A percentile compares a stretch with the other conserved stretches of the same genome.
Evolutionary conservation across 2,113 vertebrate genomes (phyloP).

Genomic region (Myiagra hebetior): DNA sequence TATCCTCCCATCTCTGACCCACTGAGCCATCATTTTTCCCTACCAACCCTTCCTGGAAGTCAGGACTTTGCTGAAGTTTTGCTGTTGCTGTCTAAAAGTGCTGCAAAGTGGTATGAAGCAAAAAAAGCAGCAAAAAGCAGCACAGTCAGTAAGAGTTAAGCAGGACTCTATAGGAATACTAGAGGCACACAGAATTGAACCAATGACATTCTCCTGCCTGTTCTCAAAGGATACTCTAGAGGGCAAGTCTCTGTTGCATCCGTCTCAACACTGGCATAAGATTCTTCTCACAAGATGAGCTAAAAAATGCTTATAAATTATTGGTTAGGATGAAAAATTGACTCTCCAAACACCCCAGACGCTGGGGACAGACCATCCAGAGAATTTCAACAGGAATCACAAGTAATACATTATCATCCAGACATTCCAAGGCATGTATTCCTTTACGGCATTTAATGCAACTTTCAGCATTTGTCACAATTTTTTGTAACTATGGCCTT

Average conservation of each 20-base stretch:
- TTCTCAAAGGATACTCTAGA: background rate
- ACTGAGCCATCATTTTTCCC: background rate
- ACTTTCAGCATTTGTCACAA: background rate
- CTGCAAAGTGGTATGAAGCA: background rate
- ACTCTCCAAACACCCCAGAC: background rate
- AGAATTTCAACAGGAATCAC: background rate
- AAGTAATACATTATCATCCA: background rate
- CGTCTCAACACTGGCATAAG: background rate
- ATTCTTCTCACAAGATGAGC: background rate
- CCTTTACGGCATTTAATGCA: background rate
- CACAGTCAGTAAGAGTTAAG: background rate
- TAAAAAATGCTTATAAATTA: background rate
- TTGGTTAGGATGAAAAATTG: background rate
- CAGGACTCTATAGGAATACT: background rate
- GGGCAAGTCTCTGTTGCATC: background rate
- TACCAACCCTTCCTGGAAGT: background rate
- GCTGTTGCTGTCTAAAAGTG: background rate
- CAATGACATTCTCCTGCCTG: background rate
- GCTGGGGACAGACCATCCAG: background rate
- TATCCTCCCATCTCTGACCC: background rate
- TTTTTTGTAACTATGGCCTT: background rate
- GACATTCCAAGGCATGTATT: background rate
- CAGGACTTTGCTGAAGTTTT: background rate
- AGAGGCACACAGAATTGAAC: background rate
- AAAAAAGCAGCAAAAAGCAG: background rate